Conservation (phyloP, 2,888 invertebrate species). For the Bedellia somnulentella region DNA sequence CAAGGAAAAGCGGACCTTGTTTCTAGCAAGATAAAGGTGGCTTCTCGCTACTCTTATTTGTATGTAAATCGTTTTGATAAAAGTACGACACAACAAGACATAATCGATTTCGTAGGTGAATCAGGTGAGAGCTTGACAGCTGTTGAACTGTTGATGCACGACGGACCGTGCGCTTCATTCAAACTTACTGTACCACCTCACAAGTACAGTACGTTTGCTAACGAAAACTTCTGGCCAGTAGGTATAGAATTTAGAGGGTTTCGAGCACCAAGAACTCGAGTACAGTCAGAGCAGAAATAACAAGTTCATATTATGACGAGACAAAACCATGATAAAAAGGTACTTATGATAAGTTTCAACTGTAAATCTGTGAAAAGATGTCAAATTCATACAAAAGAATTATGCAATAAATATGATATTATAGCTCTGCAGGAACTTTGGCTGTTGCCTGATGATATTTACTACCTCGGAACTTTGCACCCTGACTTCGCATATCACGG, state of each 20-base stretch:
- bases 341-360: constrained; percentile 1
- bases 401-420: neutral
- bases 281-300: neutral
- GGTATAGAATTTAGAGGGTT: constrained; percentile 1
- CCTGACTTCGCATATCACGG: constrained; percentile 12
- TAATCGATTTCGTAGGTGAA: too few relatives aligned
- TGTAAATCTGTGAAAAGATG: constrained; percentile 1
- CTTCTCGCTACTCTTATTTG: too few relatives aligned
- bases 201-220: too few relatives aligned
- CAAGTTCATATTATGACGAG: neutral
- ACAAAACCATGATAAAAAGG: neutral
- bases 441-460: constrained; percentile 1
- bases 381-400: neutral
- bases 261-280: neutral
- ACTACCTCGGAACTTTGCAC: constrained; percentile 8
- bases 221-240: constrained; percentile 2
- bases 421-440: too few relatives aligned
- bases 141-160: too few relatives aligned
- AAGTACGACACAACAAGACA: too few relatives aligned
- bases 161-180: too few relatives aligned
- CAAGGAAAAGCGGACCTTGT: too few relatives aligned
- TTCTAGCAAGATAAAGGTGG: too few relatives aligned
- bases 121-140: too few relatives aligned
- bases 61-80: too few relatives aligned
- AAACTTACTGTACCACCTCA: too few relatives aligned